Conservation (phyloP, 23 tunicate species). For the Trididemnum clinides region DNA sequence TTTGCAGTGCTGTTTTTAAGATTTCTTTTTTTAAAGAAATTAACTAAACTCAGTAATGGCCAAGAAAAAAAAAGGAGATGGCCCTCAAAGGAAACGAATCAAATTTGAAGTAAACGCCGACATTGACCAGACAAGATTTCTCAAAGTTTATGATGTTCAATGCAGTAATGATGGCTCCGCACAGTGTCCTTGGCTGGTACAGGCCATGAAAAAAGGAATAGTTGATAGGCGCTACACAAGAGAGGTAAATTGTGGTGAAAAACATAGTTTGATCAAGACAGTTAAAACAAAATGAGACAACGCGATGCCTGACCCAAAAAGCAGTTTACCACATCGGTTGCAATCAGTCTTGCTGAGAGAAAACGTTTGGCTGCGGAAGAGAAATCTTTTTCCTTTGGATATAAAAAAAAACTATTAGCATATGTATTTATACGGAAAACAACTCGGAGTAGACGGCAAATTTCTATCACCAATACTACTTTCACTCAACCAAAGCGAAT, state of each 20-base stretch:
- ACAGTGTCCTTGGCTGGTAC: slow-evolving; percentile 66
- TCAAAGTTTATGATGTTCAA: slow-evolving; percentile 60
- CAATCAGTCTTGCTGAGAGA: no score
- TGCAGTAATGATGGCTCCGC: slow-evolving; percentile 46
- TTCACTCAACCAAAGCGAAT: no score
- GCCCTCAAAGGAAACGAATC: slow-evolving; percentile 56
- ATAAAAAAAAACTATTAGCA: no score
- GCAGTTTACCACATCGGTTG: no score
- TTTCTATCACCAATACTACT: no score
- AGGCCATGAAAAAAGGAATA: slow-evolving; percentile 76
- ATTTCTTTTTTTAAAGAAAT: neutral
- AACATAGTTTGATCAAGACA: neutral
- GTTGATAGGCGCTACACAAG: slow-evolving; percentile 59
- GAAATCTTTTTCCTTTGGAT: no score
- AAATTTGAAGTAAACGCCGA: slow-evolving; percentile 78
- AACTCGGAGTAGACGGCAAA: no score
- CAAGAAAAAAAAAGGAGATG: slow-evolving; percentile 64
- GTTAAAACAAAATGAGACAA: no score
- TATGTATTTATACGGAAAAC: no score
- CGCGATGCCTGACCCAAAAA: no score
- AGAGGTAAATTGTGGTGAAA: slow-evolving; percentile 40
- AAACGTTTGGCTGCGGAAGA: no score
- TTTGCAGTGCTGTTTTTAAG: no score
- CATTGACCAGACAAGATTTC: slow-evolving; percentile 58
- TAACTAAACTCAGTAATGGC: neutral